Evolutionary conservation across 2,113 vertebrate genomes (phyloP).

Genomic region (Ibidorhyncha struthersii): DNA sequence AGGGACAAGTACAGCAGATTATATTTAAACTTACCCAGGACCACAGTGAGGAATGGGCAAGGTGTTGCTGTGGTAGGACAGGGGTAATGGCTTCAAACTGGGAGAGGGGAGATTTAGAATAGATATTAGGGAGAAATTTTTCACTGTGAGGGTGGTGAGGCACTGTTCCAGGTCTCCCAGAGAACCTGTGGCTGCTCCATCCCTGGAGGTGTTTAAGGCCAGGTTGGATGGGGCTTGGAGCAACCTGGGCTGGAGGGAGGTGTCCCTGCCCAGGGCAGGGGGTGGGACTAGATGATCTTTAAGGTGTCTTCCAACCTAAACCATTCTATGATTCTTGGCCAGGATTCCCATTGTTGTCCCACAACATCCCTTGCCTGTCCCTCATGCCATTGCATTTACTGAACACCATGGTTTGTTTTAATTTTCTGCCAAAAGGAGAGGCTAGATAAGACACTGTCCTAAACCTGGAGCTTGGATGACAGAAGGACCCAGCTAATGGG

Average conservation of each 20-base stretch:
- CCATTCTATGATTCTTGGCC: neutral
- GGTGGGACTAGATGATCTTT: no score
- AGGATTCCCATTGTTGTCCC: neutral
- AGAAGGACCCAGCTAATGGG: neutral
- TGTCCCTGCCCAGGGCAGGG: no score
- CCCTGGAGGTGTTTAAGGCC: no score
- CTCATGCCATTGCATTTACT: neutral
- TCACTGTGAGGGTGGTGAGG: no score
- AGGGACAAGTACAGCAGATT: neutral
- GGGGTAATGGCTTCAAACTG: no score
- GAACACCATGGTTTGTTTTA: neutral
- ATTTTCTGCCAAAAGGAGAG: neutral
- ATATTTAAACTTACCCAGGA: neutral
- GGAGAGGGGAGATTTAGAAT: no score
- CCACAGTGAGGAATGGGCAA: neutral
- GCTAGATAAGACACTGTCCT: neutral
- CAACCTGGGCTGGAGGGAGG: no score
- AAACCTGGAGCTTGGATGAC: neutral
- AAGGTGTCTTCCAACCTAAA: no score
- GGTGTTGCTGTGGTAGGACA: neutral
- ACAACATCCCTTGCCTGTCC: neutral
- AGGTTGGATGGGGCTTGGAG: no score
- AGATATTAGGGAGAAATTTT: no score
- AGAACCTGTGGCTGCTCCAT: no score
- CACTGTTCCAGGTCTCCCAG: no score